Evolutionary conservation across 2,113 vertebrate species (phyloP).

Genomic region (Baryphthengus martii): DNA sequence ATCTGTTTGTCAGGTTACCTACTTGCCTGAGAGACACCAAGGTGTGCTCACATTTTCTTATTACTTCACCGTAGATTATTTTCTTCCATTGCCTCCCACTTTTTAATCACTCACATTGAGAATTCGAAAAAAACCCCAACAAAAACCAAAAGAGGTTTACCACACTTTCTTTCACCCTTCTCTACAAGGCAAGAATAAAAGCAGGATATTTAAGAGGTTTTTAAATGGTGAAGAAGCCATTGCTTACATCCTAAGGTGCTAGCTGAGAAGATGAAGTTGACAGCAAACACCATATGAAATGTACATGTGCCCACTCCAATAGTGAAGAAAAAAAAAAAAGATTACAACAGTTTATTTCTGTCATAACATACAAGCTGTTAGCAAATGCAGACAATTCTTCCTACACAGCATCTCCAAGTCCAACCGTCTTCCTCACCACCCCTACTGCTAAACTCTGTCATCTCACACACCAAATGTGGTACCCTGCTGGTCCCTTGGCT

Average conservation of each 20-base stretch:
- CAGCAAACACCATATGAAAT: slow-evolving; percentile 63
- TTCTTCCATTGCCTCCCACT: neutral
- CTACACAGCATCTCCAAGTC: neutral
- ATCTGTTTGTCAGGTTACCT: neutral
- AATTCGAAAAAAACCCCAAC: slow-evolving; percentile 6
- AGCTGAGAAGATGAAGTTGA: slow-evolving; percentile 49
- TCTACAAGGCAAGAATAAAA: neutral
- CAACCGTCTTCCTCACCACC: slow-evolving; percentile 2
- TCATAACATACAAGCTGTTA: slow-evolving; percentile 62
- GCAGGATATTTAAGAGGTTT: neutral
- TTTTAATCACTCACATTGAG: neutral
- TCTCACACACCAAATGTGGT: slow-evolving; percentile 61
- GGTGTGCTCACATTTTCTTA: neutral
- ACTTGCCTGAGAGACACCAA: neutral
- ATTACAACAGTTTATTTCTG: slow-evolving; percentile 61
- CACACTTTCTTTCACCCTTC: neutral
- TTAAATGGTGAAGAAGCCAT: slow-evolving; percentile 1
- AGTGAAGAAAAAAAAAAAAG: neutral
- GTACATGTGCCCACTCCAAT: slow-evolving; percentile 38
- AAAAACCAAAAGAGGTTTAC: neutral
- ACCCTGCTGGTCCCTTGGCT: slow-evolving; percentile 65
- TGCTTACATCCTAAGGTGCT: slow-evolving; percentile 47
- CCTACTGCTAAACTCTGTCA: slow-evolving; percentile 47
- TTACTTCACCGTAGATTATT: neutral
- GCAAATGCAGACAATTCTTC: slow-evolving; percentile 52